Percentiles rank a stretch among this genome's conserved stretches.
These are phyloP conservation scores for Thysanoteuthis rhombus DNA, from an alignment of 2,888 invertebrate species.

Conservation along the genomic window DNA sequence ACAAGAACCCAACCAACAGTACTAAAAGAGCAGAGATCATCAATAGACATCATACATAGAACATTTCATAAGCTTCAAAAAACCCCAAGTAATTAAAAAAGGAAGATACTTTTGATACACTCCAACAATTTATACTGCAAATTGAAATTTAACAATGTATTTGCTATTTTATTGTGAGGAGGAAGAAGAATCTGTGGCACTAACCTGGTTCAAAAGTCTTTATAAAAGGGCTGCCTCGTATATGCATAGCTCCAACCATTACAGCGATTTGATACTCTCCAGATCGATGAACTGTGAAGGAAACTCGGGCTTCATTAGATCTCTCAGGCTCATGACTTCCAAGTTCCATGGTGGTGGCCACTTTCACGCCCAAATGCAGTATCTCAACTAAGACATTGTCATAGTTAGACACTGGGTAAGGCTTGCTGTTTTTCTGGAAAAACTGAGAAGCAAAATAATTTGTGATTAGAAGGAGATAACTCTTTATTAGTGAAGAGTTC, in stretches of 20 bases:
- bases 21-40: too few relatives aligned
- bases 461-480: not conserved
- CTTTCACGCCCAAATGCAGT: constrained; percentile 83
- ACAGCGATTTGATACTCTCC: constrained; percentile 89
- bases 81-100: too few relatives aligned
- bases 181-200: constrained; percentile 1
- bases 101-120: too few relatives aligned
- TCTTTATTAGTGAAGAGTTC: not conserved
- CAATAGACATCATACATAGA: too few relatives aligned
- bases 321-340: constrained; percentile 86
- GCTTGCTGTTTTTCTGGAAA: constrained; percentile 79
- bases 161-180: not conserved
- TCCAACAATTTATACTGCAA: not conserved
- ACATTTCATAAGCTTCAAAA: too few relatives aligned
- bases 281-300: constrained; percentile 90
- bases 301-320: constrained; percentile 87
- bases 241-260: constrained; percentile 80
- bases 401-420: constrained; percentile 89
- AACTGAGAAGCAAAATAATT: constrained; percentile 48
- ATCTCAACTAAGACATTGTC: constrained; percentile 90
- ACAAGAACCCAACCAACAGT: too few relatives aligned
- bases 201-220: constrained; percentile 81
- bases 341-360: constrained; percentile 85
- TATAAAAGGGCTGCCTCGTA: constrained; percentile 86
- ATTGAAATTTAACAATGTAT: not conserved